Percentiles rank a stretch among this genome's conserved stretches.
Evolutionary conservation across 2,113 vertebrate species (phyloP).

Genomic region (Hemiprocne comata): DNA sequence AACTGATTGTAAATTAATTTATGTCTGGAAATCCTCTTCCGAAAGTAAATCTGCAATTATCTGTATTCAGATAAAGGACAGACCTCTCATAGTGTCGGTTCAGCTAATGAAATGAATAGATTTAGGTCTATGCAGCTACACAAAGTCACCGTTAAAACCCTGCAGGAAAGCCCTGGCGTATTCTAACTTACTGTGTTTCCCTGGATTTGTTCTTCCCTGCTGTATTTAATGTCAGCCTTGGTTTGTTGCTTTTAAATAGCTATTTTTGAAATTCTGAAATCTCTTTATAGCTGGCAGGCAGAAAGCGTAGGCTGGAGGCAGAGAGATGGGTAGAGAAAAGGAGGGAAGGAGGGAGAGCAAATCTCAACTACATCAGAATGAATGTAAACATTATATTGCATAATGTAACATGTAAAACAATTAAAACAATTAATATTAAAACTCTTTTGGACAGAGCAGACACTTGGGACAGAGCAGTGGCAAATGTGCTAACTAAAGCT

Average conservation of each 20-base stretch:
- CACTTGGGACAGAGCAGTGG: neutral
- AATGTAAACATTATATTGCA: neutral
- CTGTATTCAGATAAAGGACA: neutral
- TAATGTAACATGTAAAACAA: neutral
- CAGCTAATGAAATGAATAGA: neutral
- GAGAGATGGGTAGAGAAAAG: neutral
- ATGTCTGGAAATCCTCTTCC: neutral
- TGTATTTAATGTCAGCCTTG: constrained; percentile 20
- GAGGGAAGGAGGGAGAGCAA: neutral
- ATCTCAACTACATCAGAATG: neutral
- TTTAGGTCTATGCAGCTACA: neutral
- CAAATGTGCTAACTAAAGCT: neutral
- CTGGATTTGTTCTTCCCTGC: neutral
- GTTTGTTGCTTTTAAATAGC: constrained; percentile 40
- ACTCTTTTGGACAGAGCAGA: neutral
- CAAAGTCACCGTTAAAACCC: neutral
- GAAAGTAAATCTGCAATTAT: neutral
- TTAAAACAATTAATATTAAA: neutral
- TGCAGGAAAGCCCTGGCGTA: neutral
- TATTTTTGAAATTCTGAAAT: constrained; percentile 43
- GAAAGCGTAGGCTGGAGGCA: constrained; percentile 38
- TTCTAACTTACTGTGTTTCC: constrained; percentile 10
- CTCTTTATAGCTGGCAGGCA: constrained; percentile 38
- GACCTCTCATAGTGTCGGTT: neutral
- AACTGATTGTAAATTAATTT: neutral